phyloP scores from a whole-genome alignment of 2,888 invertebrate species.

The Tenodera sinensis region DNA sequence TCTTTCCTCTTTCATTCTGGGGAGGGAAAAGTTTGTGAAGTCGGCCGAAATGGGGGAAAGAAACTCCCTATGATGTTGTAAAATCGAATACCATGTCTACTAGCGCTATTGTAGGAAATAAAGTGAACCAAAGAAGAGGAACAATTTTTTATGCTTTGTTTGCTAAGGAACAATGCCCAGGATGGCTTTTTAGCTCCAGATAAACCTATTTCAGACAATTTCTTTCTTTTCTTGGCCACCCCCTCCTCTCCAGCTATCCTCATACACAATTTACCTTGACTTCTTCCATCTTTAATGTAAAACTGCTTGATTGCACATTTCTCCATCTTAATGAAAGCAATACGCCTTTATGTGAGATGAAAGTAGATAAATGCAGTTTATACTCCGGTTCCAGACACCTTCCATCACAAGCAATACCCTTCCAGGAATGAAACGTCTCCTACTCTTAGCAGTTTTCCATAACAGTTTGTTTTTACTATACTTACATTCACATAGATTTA shows the following conservation, averaged over 20 bases:
- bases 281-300: no score
- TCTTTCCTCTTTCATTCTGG: not conserved
- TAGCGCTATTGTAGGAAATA: not conserved
- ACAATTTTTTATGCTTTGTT: not conserved
- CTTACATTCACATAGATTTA: no score
- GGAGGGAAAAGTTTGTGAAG: not conserved
- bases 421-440: no score
- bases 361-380: no score
- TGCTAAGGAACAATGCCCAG: not conserved
- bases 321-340: no score
- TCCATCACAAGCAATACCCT: no score
- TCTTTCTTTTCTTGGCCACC: not conserved
- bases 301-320: no score
- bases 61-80: not conserved
- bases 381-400: no score
- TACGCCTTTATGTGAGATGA: no score
- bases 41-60: not conserved
- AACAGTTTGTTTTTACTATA: no score
- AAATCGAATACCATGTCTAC: not conserved
- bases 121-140: not conserved
- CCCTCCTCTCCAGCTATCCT: not conserved
- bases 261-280: not conserved
- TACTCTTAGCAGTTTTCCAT: no score
- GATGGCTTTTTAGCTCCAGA: not conserved
- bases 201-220: not conserved